Percentiles rank a stretch among this genome's conserved stretches.
phyloP scores from a whole-genome alignment of 2,797 vertebrate species.

The Echeneis naucrates region DNA sequence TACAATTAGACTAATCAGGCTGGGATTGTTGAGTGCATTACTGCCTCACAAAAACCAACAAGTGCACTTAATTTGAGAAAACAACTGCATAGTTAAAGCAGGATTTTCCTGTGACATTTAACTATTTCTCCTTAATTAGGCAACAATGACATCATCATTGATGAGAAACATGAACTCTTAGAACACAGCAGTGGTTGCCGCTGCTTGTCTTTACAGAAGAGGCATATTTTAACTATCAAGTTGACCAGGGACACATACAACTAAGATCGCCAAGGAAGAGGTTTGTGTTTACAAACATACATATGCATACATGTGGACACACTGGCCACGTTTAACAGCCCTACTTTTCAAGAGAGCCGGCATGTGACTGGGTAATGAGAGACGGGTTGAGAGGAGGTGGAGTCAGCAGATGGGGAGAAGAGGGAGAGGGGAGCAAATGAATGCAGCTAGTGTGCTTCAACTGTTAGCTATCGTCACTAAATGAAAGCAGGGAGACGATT shows the following conservation, averaged over 20 bases:
- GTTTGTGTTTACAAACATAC: slow-evolving; percentile 39
- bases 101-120: background rate
- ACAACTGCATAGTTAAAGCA: background rate
- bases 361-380: slow-evolving; percentile 60
- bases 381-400: slow-evolving; percentile 40
- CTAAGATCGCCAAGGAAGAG: slow-evolving; percentile 10
- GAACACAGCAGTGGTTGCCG: background rate
- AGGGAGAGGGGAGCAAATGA: slow-evolving; percentile 42
- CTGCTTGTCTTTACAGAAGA: slow-evolving; percentile 26
- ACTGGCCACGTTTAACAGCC: slow-evolving; percentile 24
- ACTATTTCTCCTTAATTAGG: background rate
- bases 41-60: background rate
- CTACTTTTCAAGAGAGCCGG: slow-evolving; percentile 37
- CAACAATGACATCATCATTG: background rate
- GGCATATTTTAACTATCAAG: slow-evolving; percentile 13
- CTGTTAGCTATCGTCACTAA: slow-evolving; percentile 29
- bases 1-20: slow-evolving; percentile 1
- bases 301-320: slow-evolving; percentile 9
- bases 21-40: background rate
- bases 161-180: slow-evolving; percentile 2
- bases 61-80: slow-evolving; percentile 2
- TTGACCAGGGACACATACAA: slow-evolving; percentile 2
- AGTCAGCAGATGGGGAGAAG: slow-evolving; percentile 38
- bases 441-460: slow-evolving; percentile 56
- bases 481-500: slow-evolving; percentile 19